Conservation (phyloP, 2,797 vertebrate genomes). For the Tenualosa ilisha region DNA sequence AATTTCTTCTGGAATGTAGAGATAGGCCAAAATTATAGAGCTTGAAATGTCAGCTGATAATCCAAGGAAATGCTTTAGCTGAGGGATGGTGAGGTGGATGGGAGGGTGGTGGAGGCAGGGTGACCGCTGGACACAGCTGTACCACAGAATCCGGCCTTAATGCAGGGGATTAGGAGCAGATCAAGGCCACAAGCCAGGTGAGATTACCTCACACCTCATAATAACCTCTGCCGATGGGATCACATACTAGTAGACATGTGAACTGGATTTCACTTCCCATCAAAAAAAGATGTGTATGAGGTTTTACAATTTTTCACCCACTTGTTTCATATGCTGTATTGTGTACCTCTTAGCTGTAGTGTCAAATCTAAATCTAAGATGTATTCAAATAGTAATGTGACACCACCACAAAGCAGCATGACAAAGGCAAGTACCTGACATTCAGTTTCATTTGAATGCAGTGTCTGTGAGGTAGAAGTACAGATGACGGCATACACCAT, state of each 20-base stretch:
- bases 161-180: constrained; percentile 42
- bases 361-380: background rate
- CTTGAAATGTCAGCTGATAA: background rate
- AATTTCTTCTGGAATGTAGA: background rate
- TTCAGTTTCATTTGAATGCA: background rate
- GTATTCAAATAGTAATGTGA: background rate
- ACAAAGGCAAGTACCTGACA: background rate
- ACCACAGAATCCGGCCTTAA: constrained; percentile 34
- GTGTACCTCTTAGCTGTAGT: background rate
- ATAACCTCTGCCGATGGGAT: background rate
- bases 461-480: background rate
- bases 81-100: no score
- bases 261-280: background rate
- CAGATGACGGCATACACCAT: background rate
- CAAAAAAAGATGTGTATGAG: background rate
- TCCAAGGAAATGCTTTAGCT: background rate
- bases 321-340: no score
- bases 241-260: background rate
- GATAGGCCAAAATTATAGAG: background rate
- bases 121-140: constrained; percentile 34
- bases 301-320: background rate
- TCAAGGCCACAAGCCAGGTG: constrained; percentile 35
- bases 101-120: background rate
- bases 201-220: constrained; percentile 28
- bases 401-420: background rate